These are phyloP conservation scores for Muntiacus muntjak DNA, from an alignment of 2,113 vertebrate species.

Conservation along the genomic window DNA sequence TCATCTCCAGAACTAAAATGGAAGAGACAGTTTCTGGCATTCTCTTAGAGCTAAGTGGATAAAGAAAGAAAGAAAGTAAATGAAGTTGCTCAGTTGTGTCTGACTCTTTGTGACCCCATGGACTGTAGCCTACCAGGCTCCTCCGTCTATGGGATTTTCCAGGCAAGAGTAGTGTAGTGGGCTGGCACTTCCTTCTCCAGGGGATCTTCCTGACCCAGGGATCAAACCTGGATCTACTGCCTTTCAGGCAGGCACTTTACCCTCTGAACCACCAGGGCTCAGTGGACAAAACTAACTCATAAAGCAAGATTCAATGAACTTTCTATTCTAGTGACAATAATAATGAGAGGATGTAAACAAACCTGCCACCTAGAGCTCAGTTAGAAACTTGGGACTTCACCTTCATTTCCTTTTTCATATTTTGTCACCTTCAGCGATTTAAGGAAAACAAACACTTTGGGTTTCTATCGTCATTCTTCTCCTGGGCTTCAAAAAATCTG, in stretches of 20 bases:
- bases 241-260: background rate
- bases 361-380: background rate
- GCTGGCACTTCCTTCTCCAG: background rate
- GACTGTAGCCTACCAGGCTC: background rate
- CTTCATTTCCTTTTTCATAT: background rate
- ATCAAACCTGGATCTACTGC: background rate
- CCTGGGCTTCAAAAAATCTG: background rate
- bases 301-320: background rate
- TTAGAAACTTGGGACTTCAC: background rate
- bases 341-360: background rate
- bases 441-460: background rate
- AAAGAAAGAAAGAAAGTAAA: background rate
- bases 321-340: background rate
- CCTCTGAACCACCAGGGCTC: background rate
- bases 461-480: slow-evolving; percentile 7
- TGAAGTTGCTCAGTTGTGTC: background rate
- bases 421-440: background rate
- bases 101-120: background rate
- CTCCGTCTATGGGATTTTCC: background rate
- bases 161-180: background rate
- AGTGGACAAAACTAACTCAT: background rate
- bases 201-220: background rate
- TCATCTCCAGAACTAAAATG: background rate
- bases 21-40: background rate
- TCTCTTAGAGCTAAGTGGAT: background rate